A percentile compares a stretch with the other conserved stretches of the same genome.
Conservation (phyloP, 2,888 invertebrate genomes). For the Amiota mariae region DNA sequence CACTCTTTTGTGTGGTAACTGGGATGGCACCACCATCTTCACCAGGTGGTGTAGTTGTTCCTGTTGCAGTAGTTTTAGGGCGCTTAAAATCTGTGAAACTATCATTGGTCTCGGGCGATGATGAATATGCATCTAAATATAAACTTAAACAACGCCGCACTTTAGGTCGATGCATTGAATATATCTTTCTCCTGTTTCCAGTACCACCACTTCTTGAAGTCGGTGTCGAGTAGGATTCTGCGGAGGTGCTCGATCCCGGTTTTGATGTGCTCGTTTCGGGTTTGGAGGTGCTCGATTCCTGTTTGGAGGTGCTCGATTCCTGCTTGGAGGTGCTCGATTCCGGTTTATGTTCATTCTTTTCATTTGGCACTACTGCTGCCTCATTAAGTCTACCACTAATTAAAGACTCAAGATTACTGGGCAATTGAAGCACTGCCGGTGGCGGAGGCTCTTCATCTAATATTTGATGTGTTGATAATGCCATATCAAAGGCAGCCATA, state of each 20-base stretch:
- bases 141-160: slow-evolving; percentile 75
- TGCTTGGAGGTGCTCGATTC: no score
- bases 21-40: neutral
- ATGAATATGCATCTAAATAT: slow-evolving; percentile 59
- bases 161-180: slow-evolving; percentile 69
- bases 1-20: slow-evolving; percentile 53
- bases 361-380: neutral
- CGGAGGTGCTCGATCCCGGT: no score
- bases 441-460: slow-evolving; percentile 67
- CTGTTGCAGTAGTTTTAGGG: slow-evolving; percentile 53
- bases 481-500: slow-evolving; percentile 78
- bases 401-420: slow-evolving; percentile 76
- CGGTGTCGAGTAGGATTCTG: neutral
- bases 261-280: no score
- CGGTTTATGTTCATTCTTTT: no score
- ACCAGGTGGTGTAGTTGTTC: slow-evolving; percentile 40
- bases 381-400: slow-evolving; percentile 76
- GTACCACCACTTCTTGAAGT: neutral
- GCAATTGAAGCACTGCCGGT: slow-evolving; percentile 64
- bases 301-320: no score
- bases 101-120: neutral
- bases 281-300: no score
- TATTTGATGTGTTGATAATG: slow-evolving; percentile 51
- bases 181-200: neutral
- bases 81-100: neutral